These are phyloP conservation scores for Emydocephalus ijimae DNA, from an alignment of 2,113 vertebrate genomes.

Conservation along the genomic window DNA sequence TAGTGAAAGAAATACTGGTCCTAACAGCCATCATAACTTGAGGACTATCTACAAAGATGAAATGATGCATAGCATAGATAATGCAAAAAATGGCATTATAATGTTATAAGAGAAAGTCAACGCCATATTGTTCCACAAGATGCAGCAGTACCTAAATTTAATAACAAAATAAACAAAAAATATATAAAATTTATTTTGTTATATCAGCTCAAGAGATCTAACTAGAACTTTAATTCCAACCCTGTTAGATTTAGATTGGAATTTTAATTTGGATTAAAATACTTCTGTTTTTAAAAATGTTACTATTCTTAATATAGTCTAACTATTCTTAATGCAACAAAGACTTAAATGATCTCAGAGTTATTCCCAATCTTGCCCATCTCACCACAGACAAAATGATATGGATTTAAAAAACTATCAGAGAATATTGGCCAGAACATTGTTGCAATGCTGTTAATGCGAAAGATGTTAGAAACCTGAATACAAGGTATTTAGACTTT, in stretches of 20 bases:
- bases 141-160: not conserved
- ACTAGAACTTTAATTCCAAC: not conserved
- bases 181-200: not conserved
- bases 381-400: not conserved
- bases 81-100: accelerated
- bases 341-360: not conserved
- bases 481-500: not conserved
- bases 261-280: not conserved
- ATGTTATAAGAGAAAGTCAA: not conserved
- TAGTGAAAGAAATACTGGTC: not conserved
- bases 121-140: not conserved
- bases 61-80: not conserved
- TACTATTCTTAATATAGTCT: not conserved
- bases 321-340: not conserved
- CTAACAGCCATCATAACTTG: not conserved
- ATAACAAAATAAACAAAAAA: not conserved
- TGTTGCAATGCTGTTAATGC: not conserved
- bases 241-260: not conserved
- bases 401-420: not conserved
- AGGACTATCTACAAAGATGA: not conserved
- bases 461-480: not conserved
- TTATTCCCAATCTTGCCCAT: not conserved
- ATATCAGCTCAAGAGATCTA: not conserved
- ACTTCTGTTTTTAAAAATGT: not conserved
- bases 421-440: not conserved